Evolutionary conservation across 2,797 vertebrate species (phyloP).

Genomic region (Epinephelus malabaricus): DNA sequence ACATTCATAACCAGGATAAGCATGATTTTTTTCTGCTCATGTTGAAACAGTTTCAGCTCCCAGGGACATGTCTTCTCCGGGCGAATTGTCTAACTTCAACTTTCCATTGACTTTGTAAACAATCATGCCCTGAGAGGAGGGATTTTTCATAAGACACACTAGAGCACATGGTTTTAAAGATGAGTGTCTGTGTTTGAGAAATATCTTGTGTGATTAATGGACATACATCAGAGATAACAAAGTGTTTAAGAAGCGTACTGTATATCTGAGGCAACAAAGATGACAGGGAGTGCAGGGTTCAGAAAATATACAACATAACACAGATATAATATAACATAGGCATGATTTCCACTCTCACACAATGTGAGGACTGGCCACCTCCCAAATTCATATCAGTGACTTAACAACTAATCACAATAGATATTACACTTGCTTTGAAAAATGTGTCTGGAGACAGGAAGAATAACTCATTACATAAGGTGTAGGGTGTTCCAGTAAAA

Average conservation of each 20-base stretch:
- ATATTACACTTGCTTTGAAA: slow-evolving; percentile 73
- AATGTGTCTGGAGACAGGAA: slow-evolving; percentile 71
- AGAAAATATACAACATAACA: slow-evolving; percentile 24
- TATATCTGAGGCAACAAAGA: slow-evolving; percentile 8
- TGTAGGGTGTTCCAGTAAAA: slow-evolving; percentile 74
- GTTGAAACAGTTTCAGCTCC: not conserved
- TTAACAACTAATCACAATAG: slow-evolving; percentile 67
- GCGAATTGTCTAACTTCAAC: not conserved
- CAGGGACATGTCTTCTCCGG: too few relatives aligned
- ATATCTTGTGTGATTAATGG: not conserved
- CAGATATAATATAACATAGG: slow-evolving; percentile 4
- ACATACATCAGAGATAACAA: slow-evolving; percentile 27
- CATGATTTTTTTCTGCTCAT: not conserved
- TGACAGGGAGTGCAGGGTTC: slow-evolving; percentile 11
- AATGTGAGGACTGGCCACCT: slow-evolving; percentile 43
- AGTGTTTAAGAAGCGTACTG: slow-evolving; percentile 7
- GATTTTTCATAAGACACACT: not conserved
- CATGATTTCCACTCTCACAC: slow-evolving; percentile 35
- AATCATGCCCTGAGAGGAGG: not conserved
- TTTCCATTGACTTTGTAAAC: not conserved
- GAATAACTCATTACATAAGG: slow-evolving; percentile 78
- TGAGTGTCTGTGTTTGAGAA: slow-evolving; percentile 8
- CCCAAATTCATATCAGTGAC: slow-evolving; percentile 62
- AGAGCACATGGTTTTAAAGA: slow-evolving; percentile 1
- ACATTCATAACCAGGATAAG: not conserved